Conservation (phyloP, 2,113 vertebrate genomes). For the Petrocephalus microphthalmus region DNA sequence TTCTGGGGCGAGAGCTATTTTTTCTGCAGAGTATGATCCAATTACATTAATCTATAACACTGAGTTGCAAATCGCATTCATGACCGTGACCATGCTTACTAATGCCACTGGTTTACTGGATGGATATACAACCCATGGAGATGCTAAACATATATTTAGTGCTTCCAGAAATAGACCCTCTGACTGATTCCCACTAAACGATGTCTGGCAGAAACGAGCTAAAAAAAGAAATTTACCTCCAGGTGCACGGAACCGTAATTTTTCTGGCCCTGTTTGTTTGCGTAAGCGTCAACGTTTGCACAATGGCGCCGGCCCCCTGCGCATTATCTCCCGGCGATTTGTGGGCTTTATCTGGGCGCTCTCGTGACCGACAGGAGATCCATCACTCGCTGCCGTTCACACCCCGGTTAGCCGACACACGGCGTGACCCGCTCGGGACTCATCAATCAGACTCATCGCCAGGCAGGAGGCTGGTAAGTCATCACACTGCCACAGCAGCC, state of each 20-base stretch:
- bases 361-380: slow-evolving; percentile 1
- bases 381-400: neutral
- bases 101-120: slow-evolving; percentile 29
- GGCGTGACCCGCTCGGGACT: slow-evolving; percentile 10
- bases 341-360: neutral
- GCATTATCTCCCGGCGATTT: neutral
- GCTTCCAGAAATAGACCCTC: slow-evolving; percentile 50
- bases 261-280: neutral
- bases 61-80: slow-evolving; percentile 27
- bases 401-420: slow-evolving; percentile 16
- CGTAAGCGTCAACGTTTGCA: neutral
- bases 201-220: slow-evolving; percentile 23
- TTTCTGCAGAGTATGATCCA: neutral
- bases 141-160: slow-evolving; percentile 46
- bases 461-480: slow-evolving; percentile 3
- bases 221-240: slow-evolving; percentile 20
- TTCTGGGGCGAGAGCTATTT: neutral
- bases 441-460: slow-evolving; percentile 7
- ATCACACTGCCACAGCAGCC: slow-evolving; percentile 11
- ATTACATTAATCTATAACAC: slow-evolving; percentile 28
- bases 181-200: slow-evolving; percentile 40
- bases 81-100: slow-evolving; percentile 39
- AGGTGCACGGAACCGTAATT: neutral
- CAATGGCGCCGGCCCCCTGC: neutral
- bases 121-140: slow-evolving; percentile 42